Evolutionary conservation across 2,888 invertebrate species (phyloP).

Genomic region (Crocallis elinguaria): DNA sequence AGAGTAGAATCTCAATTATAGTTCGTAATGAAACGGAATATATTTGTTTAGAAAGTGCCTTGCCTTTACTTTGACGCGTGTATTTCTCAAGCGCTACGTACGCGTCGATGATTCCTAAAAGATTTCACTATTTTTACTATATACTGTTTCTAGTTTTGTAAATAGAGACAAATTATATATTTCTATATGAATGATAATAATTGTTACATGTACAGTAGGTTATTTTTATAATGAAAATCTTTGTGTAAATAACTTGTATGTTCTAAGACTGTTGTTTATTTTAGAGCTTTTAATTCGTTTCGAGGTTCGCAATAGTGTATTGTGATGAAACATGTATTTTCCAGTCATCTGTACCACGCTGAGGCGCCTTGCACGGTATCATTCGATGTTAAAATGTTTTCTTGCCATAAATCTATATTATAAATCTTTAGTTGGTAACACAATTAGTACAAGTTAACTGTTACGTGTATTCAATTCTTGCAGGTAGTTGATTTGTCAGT

Average conservation of each 20-base stretch:
- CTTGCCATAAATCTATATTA: slow-evolving; percentile 51
- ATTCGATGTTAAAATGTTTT: slow-evolving; percentile 38
- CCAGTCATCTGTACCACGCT: slow-evolving; percentile 68
- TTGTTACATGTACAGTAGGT: slow-evolving; percentile 82
- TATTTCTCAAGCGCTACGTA: slow-evolving; percentile 52
- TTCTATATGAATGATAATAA: slow-evolving; percentile 73
- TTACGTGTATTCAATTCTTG: slow-evolving; percentile 9
- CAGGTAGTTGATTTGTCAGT: slow-evolving; percentile 14
- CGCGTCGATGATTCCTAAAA: slow-evolving; percentile 72
- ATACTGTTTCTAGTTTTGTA: slow-evolving; percentile 74
- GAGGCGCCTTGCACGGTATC: slow-evolving; percentile 34
- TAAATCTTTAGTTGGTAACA: slow-evolving; percentile 43
- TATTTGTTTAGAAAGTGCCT: slow-evolving; percentile 45
- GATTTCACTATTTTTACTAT: slow-evolving; percentile 80
- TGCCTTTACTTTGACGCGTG: slow-evolving; percentile 40
- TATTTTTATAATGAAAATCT: slow-evolving; percentile 77
- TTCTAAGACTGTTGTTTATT: slow-evolving; percentile 84
- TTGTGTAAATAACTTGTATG: slow-evolving; percentile 82
- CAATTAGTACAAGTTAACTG: slow-evolving; percentile 47
- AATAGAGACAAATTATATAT: slow-evolving; percentile 78
- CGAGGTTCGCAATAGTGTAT: slow-evolving; percentile 63
- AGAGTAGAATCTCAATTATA: slow-evolving; percentile 16
- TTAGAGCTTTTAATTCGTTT: slow-evolving; percentile 82
- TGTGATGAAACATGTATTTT: slow-evolving; percentile 77
- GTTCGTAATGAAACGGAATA: slow-evolving; percentile 1